These are phyloP conservation scores for Chrysolina oricalcia DNA, from an alignment of 2,888 invertebrate species.

Conservation along the genomic window DNA sequence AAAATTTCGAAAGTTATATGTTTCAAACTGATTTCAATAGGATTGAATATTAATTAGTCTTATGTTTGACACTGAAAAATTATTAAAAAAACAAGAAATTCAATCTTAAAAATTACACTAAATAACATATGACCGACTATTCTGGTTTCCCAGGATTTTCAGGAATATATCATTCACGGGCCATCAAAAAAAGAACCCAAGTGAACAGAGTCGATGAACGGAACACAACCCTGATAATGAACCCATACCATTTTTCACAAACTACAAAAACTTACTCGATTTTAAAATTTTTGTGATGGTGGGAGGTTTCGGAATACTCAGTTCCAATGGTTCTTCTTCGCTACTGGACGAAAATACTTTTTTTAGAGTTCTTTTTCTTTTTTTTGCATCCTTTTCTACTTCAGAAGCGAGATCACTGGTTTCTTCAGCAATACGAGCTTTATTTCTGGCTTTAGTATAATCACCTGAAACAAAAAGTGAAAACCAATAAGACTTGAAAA, in stretches of 20 bases:
- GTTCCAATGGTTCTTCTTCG: slow-evolving; percentile 12
- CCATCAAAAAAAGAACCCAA: no score
- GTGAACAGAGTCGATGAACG: no score
- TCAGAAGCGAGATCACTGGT: slow-evolving; percentile 25
- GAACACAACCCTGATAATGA: not conserved
- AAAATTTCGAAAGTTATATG: not conserved
- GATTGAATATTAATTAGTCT: not conserved
- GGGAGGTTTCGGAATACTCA: slow-evolving; percentile 5
- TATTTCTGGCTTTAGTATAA: slow-evolving; percentile 20
- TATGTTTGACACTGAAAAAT: not conserved
- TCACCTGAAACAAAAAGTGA: slow-evolving; percentile 21
- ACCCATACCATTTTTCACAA: not conserved
- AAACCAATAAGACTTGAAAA: not conserved
- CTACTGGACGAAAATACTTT: slow-evolving; percentile 28
- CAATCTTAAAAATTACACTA: no score
- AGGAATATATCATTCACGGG: no score
- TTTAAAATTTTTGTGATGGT: slow-evolving; percentile 13
- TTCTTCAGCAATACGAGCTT: slow-evolving; percentile 8
- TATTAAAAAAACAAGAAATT: not conserved
- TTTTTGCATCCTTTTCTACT: slow-evolving; percentile 3
- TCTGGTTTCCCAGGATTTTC: no score
- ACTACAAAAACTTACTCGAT: slow-evolving; percentile 14
- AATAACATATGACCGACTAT: no score
- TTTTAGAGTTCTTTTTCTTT: slow-evolving; percentile 22
- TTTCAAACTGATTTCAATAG: not conserved